Percentiles rank a stretch among this genome's conserved stretches.
Evolutionary conservation across 2,113 vertebrate genomes (phyloP).

Genomic region (Eleginops maclovinus): DNA sequence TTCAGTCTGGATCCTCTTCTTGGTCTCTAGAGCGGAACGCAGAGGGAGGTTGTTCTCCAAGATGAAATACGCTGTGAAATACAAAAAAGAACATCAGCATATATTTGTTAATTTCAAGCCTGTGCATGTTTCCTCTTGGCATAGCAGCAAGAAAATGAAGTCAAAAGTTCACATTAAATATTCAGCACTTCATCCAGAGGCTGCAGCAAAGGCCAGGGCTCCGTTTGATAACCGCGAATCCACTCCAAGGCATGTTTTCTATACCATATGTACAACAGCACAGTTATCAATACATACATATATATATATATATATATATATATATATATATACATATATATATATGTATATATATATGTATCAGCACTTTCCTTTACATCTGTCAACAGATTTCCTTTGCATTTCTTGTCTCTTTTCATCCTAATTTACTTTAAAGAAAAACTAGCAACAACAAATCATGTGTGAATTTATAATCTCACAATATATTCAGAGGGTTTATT

Average conservation of each 20-base stretch:
- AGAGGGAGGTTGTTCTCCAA: conserved; percentile 90
- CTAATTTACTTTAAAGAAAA: no score
- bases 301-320: no score
- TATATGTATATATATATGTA: no score
- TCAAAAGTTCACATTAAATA: conserved; percentile 18
- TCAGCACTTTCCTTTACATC: neutral
- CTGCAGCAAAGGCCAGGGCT: neutral
- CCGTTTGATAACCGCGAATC: no score
- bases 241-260: neutral
- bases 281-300: neutral
- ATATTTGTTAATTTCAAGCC: neutral
- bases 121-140: neutral
- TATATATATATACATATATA: no score
- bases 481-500: no score
- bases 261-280: neutral
- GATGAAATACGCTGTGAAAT: conserved; percentile 86
- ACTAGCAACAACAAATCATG: no score
- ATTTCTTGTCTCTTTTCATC: neutral
- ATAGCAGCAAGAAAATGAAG: neutral
- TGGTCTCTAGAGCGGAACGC: conserved; percentile 83
- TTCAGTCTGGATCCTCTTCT: conserved; percentile 84
- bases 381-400: neutral
- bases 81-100: neutral
- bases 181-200: conserved; percentile 31
- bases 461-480: no score